Percentiles rank a stretch among this genome's conserved stretches.
Conservation (phyloP, 2,113 vertebrate species). For the Pogona vitticeps region DNA sequence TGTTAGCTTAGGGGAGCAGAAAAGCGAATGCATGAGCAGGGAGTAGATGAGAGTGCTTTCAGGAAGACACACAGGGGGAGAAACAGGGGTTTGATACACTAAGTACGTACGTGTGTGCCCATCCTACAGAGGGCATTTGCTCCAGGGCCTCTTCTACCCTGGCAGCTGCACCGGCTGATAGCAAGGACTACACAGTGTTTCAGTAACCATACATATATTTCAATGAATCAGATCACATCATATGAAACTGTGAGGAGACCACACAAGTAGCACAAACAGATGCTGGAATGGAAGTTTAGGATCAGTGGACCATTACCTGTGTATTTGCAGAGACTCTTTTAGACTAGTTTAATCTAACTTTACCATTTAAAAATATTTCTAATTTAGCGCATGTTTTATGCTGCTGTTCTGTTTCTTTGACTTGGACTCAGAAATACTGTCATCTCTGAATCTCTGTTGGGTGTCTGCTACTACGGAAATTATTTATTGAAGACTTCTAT, state of each 20-base stretch:
- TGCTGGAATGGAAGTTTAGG: not conserved
- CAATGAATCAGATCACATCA: not conserved
- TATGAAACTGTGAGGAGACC: not conserved
- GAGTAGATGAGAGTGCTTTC: too few species aligned
- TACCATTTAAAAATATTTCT: not conserved
- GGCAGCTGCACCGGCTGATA: too few species aligned
- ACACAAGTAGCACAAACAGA: not conserved
- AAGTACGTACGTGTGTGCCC: too few species aligned
- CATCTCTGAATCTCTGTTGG: too few species aligned
- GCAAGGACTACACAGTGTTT: too few species aligned
- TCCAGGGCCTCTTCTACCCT: too few species aligned
- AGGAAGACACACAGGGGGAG: too few species aligned
- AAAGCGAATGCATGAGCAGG: too few species aligned
- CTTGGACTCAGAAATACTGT: too few species aligned
- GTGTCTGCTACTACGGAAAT: not conserved
- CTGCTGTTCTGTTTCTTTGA: not conserved
- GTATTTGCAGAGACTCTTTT: not conserved
- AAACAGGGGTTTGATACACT: too few species aligned
- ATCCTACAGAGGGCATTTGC: too few species aligned
- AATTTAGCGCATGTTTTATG: not conserved
- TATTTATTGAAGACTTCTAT: not conserved
- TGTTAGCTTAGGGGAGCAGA: too few species aligned
- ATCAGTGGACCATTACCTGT: not conserved
- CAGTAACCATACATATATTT: not conserved
- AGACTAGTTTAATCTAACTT: not conserved